phyloP scores from a whole-genome alignment of 2,113 vertebrate species.

The Phaethon lepturus region DNA sequence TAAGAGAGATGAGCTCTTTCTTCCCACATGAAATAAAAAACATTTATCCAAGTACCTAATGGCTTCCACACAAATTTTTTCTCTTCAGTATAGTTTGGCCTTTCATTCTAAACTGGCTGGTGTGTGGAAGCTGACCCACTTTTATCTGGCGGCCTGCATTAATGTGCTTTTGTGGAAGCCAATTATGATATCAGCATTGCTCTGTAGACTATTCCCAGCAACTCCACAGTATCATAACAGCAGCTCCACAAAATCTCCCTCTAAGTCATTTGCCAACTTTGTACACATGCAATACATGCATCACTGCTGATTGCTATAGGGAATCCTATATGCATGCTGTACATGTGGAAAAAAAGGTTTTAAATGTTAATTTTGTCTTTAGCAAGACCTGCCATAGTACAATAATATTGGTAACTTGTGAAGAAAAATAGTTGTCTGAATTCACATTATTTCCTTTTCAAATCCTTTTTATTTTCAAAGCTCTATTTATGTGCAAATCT shows the following conservation, averaged over 20 bases:
- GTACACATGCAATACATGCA: background rate
- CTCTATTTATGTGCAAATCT: background rate
- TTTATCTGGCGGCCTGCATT: constrained; percentile 30
- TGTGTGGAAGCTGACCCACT: constrained; percentile 59
- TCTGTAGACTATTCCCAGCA: constrained; percentile 18
- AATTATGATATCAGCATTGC: constrained; percentile 33
- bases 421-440: background rate
- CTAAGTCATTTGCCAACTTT: background rate
- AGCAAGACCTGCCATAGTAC: background rate
- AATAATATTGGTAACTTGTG: background rate
- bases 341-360: too few species aligned
- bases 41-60: constrained; percentile 31
- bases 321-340: background rate
- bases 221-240: background rate
- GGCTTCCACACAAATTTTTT: background rate
- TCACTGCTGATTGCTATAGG: background rate
- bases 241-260: constrained; percentile 27
- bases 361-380: background rate
- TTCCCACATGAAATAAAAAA: constrained; percentile 31
- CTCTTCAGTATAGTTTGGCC: background rate
- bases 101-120: constrained; percentile 16
- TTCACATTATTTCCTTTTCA: background rate
- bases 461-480: background rate
- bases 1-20: constrained; percentile 19
- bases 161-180: constrained; percentile 43